Evolutionary conservation across 2,113 vertebrate genomes (phyloP).

Genomic region (Xyliphius kryptos): DNA sequence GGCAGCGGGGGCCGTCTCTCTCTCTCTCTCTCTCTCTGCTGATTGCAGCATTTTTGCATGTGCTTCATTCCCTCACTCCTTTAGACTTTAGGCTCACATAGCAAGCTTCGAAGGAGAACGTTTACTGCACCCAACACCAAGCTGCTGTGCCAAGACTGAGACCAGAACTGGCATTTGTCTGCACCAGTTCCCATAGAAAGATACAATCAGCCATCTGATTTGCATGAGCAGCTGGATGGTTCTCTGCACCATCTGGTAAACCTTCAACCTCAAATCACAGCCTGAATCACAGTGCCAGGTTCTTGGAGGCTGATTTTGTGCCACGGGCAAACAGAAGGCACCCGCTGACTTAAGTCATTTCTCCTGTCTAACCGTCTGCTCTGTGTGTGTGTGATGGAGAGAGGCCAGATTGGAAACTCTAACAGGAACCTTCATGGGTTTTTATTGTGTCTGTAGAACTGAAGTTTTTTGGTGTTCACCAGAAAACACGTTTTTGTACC

Average conservation of each 20-base stretch:
- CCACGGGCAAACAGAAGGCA: too few relatives aligned
- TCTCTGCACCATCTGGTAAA: neutral
- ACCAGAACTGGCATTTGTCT: neutral
- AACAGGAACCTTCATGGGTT: too few relatives aligned
- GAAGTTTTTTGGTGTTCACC: too few relatives aligned
- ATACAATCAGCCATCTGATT: neutral
- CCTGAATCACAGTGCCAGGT: too few relatives aligned
- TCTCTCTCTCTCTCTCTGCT: neutral
- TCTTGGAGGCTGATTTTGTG: too few relatives aligned
- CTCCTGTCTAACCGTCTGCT: too few relatives aligned
- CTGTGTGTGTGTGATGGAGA: too few relatives aligned
- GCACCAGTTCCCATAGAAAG: neutral
- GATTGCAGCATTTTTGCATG: conserved; percentile 16
- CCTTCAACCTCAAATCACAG: too few relatives aligned
- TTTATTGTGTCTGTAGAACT: too few relatives aligned
- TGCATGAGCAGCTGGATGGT: conserved; percentile 4
- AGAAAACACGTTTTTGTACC: too few relatives aligned
- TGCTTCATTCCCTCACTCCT: neutral
- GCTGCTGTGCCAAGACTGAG: neutral
- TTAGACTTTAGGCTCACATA: neutral
- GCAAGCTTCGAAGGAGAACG: neutral
- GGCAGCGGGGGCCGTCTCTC: conserved; percentile 5
- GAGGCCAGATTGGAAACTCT: too few relatives aligned
- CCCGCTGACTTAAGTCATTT: too few relatives aligned
- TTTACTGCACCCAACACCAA: neutral